Base-by-base conservation (phyloP, 2,888 invertebrate genomes). In the Tribolium freemani region DNA sequence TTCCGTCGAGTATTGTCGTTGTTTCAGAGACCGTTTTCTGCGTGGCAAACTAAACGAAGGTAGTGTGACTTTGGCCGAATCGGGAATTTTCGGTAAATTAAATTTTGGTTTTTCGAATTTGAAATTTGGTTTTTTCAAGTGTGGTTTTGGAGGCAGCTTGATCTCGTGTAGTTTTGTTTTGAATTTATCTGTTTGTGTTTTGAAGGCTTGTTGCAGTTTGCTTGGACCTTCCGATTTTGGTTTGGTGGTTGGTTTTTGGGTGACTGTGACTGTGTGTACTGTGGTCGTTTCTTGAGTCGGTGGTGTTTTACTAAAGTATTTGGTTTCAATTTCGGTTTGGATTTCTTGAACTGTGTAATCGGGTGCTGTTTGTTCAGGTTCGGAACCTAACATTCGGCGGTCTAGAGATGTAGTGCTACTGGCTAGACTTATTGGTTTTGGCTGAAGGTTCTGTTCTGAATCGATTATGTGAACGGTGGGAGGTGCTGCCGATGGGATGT, bases 101-200 rank as follows among this genome's bases (percentile, higher is more conserved):
- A 92, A 89, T 74, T 89, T 88, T 53, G 90, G 89, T 5, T 88
- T 80, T 73, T 86, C 87, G 70, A 89, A 86, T 78, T 87, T 78
- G 13, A 80, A 74, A 64, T 81, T 79, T 2, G 88, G 87, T 71
- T 87, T 84, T 51, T 88, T 86, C 53, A 89, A 87, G 80, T 88
- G 88, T 0, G 91, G 87, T 60, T 89, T 86, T 21, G 90, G 89
- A 9, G 92, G 90, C 75, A 91, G 84, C 73, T 87, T 88, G 13
- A 85, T 83, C 63, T 90, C 90, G 53, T 90, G 87, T 68, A 88
- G 77, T 70, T 84, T 87, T 30, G 83, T 90, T 83, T 91, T 92
- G 26, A 95, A 84, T 85, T 92, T 93, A 26, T 91, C 93, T 10
- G 94, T 93, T 83, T 94, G 93, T 45, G 87, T 89, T 78, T 90